These are phyloP conservation scores for Trachurus trachurus DNA, from an alignment of 2,797 vertebrate species.

Conservation along the genomic window DNA sequence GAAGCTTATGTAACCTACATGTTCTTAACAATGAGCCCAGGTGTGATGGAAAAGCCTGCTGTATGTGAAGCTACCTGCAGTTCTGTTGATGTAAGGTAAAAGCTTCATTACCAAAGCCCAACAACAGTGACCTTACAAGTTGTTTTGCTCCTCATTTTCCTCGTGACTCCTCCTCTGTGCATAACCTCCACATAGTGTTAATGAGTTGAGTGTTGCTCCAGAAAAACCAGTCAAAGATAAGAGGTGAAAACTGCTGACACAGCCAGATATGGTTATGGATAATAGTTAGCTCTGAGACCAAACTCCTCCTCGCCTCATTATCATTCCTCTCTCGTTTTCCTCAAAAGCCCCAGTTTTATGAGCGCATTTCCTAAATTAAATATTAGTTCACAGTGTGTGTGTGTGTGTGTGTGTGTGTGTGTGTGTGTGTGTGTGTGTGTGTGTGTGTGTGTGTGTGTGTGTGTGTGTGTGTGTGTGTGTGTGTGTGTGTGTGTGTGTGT, in stretches of 20 bases:
- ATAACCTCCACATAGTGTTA: slow-evolving; percentile 54
- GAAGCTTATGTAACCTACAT: not conserved
- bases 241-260: slow-evolving; percentile 69
- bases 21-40: not conserved
- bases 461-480: not conserved
- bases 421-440: not conserved
- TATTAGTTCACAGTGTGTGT: slow-evolving; percentile 39
- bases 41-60: not conserved
- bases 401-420: not conserved
- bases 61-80: no score
- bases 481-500: not conserved
- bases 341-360: slow-evolving; percentile 54
- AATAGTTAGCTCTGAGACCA: slow-evolving; percentile 69
- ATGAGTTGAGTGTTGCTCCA: slow-evolving; percentile 62
- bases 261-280: slow-evolving; percentile 51
- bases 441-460: not conserved
- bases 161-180: slow-evolving; percentile 33
- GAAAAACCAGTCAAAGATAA: slow-evolving; percentile 60
- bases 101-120: not conserved
- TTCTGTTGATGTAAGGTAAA: slow-evolving; percentile 13
- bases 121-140: slow-evolving; percentile 3
- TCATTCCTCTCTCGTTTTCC: slow-evolving; percentile 54
- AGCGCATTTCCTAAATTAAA: slow-evolving; percentile 57
- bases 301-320: slow-evolving; percentile 68
- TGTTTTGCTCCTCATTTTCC: slow-evolving; percentile 34